Evolutionary conservation across 2,113 vertebrate genomes (phyloP).

Genomic region (Hystrix brachyura): DNA sequence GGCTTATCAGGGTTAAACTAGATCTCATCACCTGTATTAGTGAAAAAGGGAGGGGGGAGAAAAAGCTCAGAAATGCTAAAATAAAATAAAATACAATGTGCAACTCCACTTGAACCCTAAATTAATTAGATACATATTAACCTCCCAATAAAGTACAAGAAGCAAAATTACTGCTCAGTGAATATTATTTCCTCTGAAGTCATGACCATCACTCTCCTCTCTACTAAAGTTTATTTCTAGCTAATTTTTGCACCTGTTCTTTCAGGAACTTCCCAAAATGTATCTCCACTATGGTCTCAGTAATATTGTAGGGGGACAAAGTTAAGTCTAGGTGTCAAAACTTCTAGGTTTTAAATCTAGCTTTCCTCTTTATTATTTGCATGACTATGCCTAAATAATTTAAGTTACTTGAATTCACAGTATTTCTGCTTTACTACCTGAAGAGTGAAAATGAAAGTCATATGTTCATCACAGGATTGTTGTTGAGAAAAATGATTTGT

Average conservation of each 20-base stretch:
- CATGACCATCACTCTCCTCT: not conserved
- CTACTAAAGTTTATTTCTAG: not conserved
- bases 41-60: not conserved
- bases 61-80: not conserved
- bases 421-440: not conserved
- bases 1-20: not conserved
- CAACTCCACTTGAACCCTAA: not conserved
- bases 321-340: rapidly evolving
- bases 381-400: not conserved
- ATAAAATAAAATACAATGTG: not conserved
- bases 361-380: not conserved
- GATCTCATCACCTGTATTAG: not conserved
- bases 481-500: not conserved
- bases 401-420: not conserved
- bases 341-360: not conserved
- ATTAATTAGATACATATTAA: not conserved
- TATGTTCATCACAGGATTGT: not conserved
- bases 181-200: not conserved
- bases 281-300: not conserved
- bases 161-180: not conserved
- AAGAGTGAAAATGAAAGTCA: not conserved
- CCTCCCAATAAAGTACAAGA: not conserved
- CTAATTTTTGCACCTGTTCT: not conserved
- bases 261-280: not conserved
- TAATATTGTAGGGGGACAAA: not conserved